Percentiles rank a stretch among this genome's conserved stretches.
phyloP scores from a whole-genome alignment of 2,888 invertebrate genomes.

The Marasmarcha lunaedactyla region DNA sequence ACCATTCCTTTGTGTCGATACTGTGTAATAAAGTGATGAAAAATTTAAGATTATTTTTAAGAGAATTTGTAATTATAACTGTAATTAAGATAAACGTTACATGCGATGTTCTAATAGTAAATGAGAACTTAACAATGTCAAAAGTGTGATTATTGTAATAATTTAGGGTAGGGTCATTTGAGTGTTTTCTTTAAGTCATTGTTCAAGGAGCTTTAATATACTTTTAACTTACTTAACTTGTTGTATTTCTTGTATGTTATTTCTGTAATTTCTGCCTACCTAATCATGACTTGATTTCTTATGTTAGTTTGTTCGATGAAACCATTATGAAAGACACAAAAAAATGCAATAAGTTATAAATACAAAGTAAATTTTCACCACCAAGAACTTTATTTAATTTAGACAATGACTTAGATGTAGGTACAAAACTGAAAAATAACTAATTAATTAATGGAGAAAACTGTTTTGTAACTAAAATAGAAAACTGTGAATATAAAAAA shows the following conservation, averaged over 20 bases:
- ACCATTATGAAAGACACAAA: not conserved
- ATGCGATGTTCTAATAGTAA: conserved; percentile 61
- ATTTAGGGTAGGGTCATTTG: conserved; percentile 53
- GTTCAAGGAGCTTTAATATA: conserved; percentile 24
- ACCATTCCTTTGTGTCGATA: conserved; percentile 65
- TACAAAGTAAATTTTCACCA: no score
- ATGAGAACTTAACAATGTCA: conserved; percentile 68
- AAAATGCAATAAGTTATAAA: no score
- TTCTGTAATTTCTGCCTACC: no score
- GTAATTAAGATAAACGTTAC: conserved; percentile 42
- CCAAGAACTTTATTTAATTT: conserved; percentile 25
- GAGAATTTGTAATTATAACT: conserved; percentile 52
- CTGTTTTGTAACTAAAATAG: conserved; percentile 67
- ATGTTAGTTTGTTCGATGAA: not conserved
- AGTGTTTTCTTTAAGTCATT: conserved; percentile 58
- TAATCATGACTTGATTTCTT: not conserved
- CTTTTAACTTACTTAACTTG: not conserved
- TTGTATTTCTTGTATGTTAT: not conserved
- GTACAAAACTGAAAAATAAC: conserved; percentile 52
- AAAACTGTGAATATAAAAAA: conserved; percentile 63
- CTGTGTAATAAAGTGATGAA: conserved; percentile 60
- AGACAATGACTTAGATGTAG: conserved; percentile 65
- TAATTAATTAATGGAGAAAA: conserved; percentile 36
- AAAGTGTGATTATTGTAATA: conserved; percentile 65
- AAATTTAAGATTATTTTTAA: conserved; percentile 39